Base-by-base conservation (phyloP, 2,888 invertebrate species). In the Athetis lepigone region DNA sequence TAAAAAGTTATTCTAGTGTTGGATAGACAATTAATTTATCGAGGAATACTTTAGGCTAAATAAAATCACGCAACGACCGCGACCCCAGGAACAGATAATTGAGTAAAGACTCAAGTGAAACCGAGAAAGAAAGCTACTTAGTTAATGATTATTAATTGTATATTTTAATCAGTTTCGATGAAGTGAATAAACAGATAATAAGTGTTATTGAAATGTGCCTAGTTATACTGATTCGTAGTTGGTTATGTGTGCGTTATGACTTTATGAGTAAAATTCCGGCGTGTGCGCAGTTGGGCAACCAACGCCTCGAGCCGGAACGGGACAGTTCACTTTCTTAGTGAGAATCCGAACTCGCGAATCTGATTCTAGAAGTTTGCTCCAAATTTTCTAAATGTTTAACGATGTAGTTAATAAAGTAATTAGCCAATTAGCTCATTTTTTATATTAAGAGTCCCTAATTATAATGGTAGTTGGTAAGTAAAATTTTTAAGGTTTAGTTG, bases 251-350 rank as follows among this genome's bases (percentile, higher is more conserved):
- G 63, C 65, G 72, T 75, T 75, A 79, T 70, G 70, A 65, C 65
- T 70, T 75, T 75, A 79, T 70, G 70, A 65, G 64, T 59, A 76
- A 58, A 47, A 62, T 43, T 40, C 42, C 50, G 51, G 66, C 66
- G 68, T 65, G 58, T 66, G 72, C 73, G 72, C 51, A 59, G 84
- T 87, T 88, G 83, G 82, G 86, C 85, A 88, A 89, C 83, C 67
- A 76, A 61, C 69, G 77, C 59, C 88, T 71, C 90, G 75, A 83
- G 75, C 82, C 85, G 91, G 90, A 92, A 92, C 86, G 73, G 42
- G 64, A 74, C 86, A 87, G 82, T 88, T 90, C 89, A 91, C 92
- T 93, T 92, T 93, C 92, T 90, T 92, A 79, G 79, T 80, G 86
- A 87, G 88, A 90, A 88, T 90, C 84, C 82, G 25, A 47, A 55